Evolutionary conservation across 2,888 invertebrate species (phyloP).

Genomic region (Epistrophe eligans): DNA sequence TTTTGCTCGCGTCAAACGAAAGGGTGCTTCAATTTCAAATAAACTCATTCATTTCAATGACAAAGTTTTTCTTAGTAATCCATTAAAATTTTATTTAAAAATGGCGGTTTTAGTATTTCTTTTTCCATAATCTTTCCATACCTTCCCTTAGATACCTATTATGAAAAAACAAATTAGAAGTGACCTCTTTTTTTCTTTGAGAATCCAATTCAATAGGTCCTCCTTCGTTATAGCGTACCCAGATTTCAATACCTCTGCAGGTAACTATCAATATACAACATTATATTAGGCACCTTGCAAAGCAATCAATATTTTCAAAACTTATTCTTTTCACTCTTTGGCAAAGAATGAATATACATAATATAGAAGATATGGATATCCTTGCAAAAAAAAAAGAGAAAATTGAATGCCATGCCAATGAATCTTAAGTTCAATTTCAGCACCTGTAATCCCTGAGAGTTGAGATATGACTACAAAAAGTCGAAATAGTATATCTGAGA

Average conservation of each 20-base stretch:
- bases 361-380: slow-evolving; percentile 6
- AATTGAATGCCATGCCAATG: slow-evolving; percentile 62
- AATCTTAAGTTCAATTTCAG: slow-evolving; percentile 59
- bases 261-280: not conserved
- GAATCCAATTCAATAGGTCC: not conserved
- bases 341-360: not conserved
- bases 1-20: too few relatives aligned
- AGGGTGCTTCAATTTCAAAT: too few relatives aligned
- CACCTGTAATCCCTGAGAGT: slow-evolving; percentile 49
- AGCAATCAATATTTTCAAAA: slow-evolving; percentile 58
- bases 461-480: slow-evolving; percentile 1
- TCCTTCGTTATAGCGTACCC: not conserved
- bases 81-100: too few relatives aligned
- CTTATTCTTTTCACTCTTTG: slow-evolving; percentile 3
- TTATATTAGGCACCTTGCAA: not conserved
- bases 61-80: too few relatives aligned
- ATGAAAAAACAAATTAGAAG: not conserved
- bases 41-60: too few relatives aligned
- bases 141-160: not conserved
- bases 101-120: not conserved
- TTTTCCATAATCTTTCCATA: not conserved
- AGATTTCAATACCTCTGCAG: not conserved
- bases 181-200: not conserved
- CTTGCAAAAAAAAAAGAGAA: slow-evolving; percentile 5
- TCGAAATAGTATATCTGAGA: not conserved